Conservation (phyloP, 2,113 vertebrate genomes). For the Brevimyrus niger region DNA sequence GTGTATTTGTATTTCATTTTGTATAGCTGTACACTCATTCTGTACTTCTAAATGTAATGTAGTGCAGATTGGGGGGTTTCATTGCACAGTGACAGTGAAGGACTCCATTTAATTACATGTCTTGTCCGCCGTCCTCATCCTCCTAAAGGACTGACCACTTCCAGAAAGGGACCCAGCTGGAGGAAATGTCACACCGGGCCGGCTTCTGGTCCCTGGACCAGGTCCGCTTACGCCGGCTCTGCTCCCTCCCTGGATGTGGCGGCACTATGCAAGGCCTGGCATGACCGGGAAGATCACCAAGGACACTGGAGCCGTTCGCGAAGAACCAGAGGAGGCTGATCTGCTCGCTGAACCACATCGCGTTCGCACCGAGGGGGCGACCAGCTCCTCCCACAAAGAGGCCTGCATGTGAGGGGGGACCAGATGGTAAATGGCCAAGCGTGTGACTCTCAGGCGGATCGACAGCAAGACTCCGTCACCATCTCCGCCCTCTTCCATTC, state of each 20-base stretch:
- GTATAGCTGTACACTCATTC: not conserved
- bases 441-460: not conserved
- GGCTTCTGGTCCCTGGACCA: not conserved
- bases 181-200: not conserved
- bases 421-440: not conserved
- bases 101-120: not conserved
- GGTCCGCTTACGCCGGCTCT: not conserved
- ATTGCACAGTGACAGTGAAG: not conserved
- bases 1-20: not conserved
- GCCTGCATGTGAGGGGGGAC: not conserved
- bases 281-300: not conserved
- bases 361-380: not conserved
- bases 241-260: not conserved
- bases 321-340: not conserved
- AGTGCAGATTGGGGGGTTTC: not conserved
- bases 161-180: not conserved
- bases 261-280: not conserved
- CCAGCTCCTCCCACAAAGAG: not conserved
- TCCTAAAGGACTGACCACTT: not conserved
- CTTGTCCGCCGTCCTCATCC: not conserved
- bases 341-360: not conserved
- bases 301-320: not conserved
- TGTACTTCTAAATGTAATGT: not conserved
- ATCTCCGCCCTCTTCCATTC: not conserved
- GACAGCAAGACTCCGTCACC: not conserved